Evolutionary conservation across 2,888 invertebrate genomes (phyloP).

Genomic region (Buathra laborator): DNA sequence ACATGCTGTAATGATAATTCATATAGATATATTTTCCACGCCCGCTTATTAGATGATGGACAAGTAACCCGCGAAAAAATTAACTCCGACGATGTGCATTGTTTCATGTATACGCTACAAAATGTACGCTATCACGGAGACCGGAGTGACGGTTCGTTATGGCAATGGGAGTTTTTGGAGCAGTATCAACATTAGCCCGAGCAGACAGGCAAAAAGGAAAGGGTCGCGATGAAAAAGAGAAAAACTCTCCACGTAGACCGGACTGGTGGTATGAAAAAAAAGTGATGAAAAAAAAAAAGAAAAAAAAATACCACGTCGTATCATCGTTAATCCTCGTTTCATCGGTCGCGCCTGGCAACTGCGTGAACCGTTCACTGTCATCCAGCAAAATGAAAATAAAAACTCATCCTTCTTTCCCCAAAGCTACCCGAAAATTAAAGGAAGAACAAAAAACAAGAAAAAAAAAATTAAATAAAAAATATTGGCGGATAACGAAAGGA

Average conservation of each 20-base stretch:
- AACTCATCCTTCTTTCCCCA: conserved; percentile 1
- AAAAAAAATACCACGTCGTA: conserved; percentile 42
- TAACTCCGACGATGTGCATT: not conserved
- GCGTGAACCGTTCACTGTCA: conserved; percentile 30
- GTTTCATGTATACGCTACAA: not conserved
- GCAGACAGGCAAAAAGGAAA: conserved; percentile 17
- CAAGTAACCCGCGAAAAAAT: not conserved
- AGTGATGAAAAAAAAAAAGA: conserved; percentile 22
- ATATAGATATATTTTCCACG: too few species aligned
- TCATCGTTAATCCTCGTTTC: conserved; percentile 66
- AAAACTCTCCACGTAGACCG: conserved; percentile 17
- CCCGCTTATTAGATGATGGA: too few species aligned
- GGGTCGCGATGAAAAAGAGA: conserved; percentile 33
- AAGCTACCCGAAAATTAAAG: conserved; percentile 46
- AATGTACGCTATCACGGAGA: not conserved
- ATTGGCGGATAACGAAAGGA: conserved; percentile 49
- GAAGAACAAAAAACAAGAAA: conserved; percentile 34
- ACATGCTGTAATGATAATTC: too few species aligned
- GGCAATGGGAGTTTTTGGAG: not conserved
- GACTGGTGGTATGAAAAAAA: not conserved
- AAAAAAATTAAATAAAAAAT: conserved; percentile 52
- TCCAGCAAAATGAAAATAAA: conserved; percentile 45
- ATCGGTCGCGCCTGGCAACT: conserved; percentile 46
- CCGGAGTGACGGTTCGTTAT: conserved; percentile 20
- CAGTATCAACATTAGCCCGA: conserved; percentile 18